Percentiles rank a stretch among this genome's conserved stretches.
Evolutionary conservation across 2,113 vertebrate species (phyloP).

Genomic region (Crotalus viridis): DNA sequence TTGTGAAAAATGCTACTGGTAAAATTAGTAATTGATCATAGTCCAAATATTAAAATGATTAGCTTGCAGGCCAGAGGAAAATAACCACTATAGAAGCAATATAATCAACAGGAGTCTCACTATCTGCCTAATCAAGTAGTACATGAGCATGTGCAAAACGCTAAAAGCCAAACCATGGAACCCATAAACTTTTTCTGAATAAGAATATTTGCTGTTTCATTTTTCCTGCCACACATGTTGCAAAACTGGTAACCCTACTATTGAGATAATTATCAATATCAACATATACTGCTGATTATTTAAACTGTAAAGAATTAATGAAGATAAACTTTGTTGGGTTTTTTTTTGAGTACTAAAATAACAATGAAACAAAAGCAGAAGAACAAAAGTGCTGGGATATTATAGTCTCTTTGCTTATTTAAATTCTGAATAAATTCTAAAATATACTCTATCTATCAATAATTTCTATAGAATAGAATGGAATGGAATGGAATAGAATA

Average conservation of each 20-base stretch:
- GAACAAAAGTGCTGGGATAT: neutral
- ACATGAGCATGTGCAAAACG: neutral
- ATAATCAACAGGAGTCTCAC: neutral
- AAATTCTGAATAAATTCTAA: neutral
- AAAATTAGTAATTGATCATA: neutral
- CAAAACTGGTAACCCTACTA: neutral
- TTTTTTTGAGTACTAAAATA: neutral
- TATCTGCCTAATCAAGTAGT: neutral
- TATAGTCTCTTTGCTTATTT: neutral
- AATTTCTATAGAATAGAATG: too few species aligned
- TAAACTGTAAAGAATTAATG: neutral
- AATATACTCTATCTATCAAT: too few species aligned
- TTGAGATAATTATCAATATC: neutral
- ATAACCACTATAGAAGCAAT: neutral
- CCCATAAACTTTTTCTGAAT: slow-evolving; percentile 33
- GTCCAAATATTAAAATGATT: neutral
- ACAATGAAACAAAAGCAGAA: neutral
- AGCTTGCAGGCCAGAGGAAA: neutral
- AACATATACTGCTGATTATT: neutral
- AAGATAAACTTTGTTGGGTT: neutral
- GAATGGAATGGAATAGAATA: too few species aligned
- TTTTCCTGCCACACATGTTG: too few species aligned
- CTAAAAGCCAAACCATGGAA: slow-evolving; percentile 16
- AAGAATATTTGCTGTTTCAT: neutral
- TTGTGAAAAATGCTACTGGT: neutral